A percentile compares a stretch with the other conserved stretches of the same genome.
These are phyloP conservation scores for Melanchra persicariae DNA, from an alignment of 2,888 invertebrate genomes.

Conservation along the genomic window DNA sequence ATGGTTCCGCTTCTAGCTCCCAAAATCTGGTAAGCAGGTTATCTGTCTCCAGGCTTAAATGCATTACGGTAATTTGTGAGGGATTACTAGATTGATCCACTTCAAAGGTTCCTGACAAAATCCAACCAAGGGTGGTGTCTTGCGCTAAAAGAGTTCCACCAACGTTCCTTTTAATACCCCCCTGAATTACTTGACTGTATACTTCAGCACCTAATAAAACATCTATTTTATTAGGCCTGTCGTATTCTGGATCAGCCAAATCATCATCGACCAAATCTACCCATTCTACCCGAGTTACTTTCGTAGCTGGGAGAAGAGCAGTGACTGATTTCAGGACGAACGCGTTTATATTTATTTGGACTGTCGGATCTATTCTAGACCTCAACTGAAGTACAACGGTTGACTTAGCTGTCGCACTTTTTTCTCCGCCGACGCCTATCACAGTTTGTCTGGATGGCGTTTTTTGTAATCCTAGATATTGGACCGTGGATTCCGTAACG, in stretches of 20 bases:
- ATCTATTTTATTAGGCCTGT: neutral
- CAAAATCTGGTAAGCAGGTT: neutral
- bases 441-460: neutral
- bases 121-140: neutral
- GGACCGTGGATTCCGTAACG: neutral
- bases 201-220: constrained; percentile 4
- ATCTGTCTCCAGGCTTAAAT: neutral
- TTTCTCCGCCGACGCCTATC: neutral
- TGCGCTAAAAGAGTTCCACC: neutral
- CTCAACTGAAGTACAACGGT: no score
- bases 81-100: neutral
- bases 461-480: neutral
- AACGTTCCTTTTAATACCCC: neutral
- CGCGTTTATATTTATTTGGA: no score
- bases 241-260: neutral
- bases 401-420: no score
- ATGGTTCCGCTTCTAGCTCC: neutral
- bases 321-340: neutral
- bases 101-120: neutral
- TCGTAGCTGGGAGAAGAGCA: neutral
- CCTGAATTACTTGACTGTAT: neutral
- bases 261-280: neutral
- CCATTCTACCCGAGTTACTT: neutral
- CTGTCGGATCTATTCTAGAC: no score
- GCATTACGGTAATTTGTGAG: neutral